phyloP scores from a whole-genome alignment of 2,888 invertebrate genomes.

The Eutolmus rufibarbis region DNA sequence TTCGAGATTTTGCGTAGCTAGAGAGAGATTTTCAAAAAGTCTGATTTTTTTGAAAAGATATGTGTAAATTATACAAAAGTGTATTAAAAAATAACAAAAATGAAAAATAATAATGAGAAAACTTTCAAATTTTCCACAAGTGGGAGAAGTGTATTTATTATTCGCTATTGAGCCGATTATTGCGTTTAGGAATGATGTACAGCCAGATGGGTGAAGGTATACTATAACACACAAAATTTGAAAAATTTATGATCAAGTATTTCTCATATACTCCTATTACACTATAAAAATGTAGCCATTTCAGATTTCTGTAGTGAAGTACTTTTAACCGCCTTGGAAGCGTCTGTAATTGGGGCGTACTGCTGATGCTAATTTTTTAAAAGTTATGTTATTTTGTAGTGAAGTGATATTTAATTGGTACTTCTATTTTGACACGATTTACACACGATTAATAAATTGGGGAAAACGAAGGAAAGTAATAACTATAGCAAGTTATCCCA shows the following conservation, averaged over 20 bases:
- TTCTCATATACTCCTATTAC: conserved; percentile 10
- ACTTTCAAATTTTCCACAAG: conserved; percentile 5
- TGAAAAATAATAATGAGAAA: neutral
- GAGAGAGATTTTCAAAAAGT: conserved; percentile 47
- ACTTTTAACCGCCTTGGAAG: neutral
- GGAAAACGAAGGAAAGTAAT: too few species aligned
- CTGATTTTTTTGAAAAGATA: conserved; percentile 42
- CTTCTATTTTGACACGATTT: too few species aligned
- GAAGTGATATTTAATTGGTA: neutral
- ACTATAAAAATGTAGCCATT: conserved; percentile 6
- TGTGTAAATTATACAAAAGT: conserved; percentile 20
- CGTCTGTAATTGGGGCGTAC: neutral
- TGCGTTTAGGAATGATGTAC: conserved; percentile 27
- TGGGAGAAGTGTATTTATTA: conserved; percentile 3
- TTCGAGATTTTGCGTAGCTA: conserved; percentile 37
- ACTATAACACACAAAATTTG: conserved; percentile 14
- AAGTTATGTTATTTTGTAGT: neutral
- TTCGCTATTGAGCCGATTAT: conserved; percentile 21
- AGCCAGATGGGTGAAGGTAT: conserved; percentile 36
- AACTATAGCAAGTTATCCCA: too few species aligned
- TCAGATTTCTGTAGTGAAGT: neutral
- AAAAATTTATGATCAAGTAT: neutral
- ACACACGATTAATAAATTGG: too few species aligned
- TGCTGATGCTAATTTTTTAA: neutral
- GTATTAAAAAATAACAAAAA: conserved; percentile 5